Evolutionary conservation across 1,140 invertebrate species (phyloP).

Genomic region (Drosophila jambulina): DNA sequence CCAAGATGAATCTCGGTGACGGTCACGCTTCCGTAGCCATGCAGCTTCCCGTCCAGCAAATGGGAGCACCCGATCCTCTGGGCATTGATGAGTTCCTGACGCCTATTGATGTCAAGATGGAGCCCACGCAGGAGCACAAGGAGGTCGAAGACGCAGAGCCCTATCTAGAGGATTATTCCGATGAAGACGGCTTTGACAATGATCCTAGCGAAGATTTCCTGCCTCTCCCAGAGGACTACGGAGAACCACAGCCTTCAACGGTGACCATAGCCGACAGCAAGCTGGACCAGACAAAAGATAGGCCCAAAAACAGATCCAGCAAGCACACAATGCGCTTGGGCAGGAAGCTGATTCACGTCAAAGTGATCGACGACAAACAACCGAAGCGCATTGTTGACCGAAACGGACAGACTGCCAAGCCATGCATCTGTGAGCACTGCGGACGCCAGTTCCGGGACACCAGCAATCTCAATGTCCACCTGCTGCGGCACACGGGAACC

Average conservation of each 20-base stretch:
- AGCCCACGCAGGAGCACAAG: conserved; percentile 3
- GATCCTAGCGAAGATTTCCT: conserved; percentile 9
- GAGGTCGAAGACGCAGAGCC: neutral
- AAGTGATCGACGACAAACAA: conserved; percentile 62
- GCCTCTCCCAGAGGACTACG: conserved; percentile 26
- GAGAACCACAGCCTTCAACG: conserved; percentile 19
- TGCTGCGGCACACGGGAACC: conserved; percentile 68
- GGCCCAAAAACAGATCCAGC: conserved; percentile 12
- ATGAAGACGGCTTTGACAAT: conserved; percentile 10
- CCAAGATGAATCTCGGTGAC: conserved; percentile 9
- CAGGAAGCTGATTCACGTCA: conserved; percentile 63
- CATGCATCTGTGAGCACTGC: conserved; percentile 73
- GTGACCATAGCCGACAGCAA: neutral
- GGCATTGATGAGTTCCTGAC: conserved; percentile 37
- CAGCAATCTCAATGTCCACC: conserved; percentile 68
- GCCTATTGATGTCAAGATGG: conserved; percentile 20
- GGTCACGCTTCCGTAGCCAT: neutral
- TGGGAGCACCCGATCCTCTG: conserved; percentile 43
- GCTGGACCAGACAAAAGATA: neutral
- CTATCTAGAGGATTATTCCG: conserved; percentile 8
- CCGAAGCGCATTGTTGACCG: conserved; percentile 71
- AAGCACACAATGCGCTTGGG: conserved; percentile 73
- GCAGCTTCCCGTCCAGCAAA: conserved; percentile 19
- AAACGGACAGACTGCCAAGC: conserved; percentile 54
- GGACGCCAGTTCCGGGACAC: conserved; percentile 66